A percentile compares a stretch with the other conserved stretches of the same genome.
phyloP scores from a whole-genome alignment of 64 coral and sea anemone genomes.

The Anthopleura sola region DNA sequence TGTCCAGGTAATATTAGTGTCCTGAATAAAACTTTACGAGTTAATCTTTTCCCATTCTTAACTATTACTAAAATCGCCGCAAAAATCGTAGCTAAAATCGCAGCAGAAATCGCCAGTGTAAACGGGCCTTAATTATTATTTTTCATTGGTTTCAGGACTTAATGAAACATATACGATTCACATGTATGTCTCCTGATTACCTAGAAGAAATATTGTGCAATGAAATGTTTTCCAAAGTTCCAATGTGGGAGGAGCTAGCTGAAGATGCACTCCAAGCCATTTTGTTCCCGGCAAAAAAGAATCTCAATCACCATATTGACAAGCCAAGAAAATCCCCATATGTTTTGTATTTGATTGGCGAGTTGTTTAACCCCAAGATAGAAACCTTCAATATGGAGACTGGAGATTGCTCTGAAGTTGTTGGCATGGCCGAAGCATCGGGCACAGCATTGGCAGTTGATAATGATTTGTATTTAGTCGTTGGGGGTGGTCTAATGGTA shows the following conservation, averaged over 20 bases:
- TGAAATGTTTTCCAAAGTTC: conserved; percentile 22
- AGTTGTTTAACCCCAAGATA: conserved; percentile 49
- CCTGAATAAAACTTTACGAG: no score
- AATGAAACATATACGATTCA: conserved; percentile 61
- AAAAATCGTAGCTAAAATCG: no score
- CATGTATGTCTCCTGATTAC: conserved; percentile 34
- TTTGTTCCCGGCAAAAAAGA: conserved; percentile 18
- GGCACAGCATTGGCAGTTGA: conserved; percentile 56
- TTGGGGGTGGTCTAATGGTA: conserved; percentile 66
- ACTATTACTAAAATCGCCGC: no score
- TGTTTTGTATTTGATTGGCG: conserved; percentile 75
- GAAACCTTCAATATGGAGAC: conserved; percentile 65
- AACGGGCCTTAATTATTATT: no score
- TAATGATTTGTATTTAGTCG: conserved; percentile 58
- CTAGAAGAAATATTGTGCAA: conserved; percentile 47
- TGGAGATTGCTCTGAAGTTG: conserved; percentile 37
- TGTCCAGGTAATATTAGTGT: no score
- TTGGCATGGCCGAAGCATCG: conserved; percentile 49
- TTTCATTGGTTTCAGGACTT: conserved; percentile 44
- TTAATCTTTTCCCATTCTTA: no score
- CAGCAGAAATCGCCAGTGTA: no score
- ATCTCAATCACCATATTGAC: not conserved
- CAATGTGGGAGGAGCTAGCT: conserved; percentile 37
- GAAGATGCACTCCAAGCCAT: conserved; percentile 16
- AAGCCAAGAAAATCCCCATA: conserved; percentile 57